Conservation (phyloP, 2,113 vertebrate genomes). For the Tyrannus savana region DNA sequence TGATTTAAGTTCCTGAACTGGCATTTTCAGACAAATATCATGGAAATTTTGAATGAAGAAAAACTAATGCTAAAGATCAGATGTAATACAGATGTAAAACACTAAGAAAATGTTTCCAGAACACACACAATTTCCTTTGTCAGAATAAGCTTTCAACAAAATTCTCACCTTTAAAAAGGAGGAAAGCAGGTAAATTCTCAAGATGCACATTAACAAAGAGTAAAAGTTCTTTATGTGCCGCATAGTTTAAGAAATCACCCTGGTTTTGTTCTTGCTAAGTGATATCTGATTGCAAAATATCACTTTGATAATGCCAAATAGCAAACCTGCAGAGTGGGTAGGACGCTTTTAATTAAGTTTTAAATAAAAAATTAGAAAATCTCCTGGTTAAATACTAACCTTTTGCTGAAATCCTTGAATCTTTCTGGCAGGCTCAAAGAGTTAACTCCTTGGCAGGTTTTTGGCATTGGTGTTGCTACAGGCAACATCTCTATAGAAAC, state of each 20-base stretch:
- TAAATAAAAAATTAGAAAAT: not conserved
- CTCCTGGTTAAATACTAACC: not conserved
- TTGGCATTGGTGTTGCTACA: not conserved
- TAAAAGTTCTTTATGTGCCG: not conserved
- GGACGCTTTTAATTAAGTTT: not conserved
- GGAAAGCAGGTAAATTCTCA: not conserved
- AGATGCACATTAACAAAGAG: fast-evolving
- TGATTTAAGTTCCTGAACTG: not conserved
- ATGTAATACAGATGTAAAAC: not conserved
- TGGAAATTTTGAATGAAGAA: not conserved
- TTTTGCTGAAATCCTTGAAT: not conserved
- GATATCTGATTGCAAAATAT: not conserved
- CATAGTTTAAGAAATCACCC: not conserved
- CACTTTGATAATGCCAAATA: not conserved
- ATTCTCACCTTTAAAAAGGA: not conserved
- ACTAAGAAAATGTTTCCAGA: not conserved
- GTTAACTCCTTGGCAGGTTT: not conserved
- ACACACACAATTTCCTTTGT: too few species aligned
- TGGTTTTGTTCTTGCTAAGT: not conserved
- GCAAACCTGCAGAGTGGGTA: not conserved
- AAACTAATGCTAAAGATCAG: not conserved
- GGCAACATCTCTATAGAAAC: not conserved
- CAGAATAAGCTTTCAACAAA: not conserved
- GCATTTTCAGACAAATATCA: not conserved
- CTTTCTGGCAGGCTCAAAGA: not conserved